These are phyloP conservation scores for Papilio polytes DNA, from an alignment of 1,140 invertebrate genomes.

Conservation along the genomic window DNA sequence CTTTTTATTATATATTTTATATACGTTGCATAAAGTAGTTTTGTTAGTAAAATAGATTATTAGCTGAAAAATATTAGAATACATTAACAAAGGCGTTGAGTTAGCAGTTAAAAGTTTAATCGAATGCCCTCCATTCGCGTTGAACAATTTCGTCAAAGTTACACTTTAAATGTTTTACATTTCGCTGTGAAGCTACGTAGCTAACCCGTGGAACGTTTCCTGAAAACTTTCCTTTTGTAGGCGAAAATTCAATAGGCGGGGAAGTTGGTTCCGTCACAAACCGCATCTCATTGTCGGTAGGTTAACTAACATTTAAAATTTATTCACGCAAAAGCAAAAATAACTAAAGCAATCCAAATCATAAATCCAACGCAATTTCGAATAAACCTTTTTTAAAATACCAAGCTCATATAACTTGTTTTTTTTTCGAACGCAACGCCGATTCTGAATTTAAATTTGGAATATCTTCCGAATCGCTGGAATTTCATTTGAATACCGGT, in stretches of 20 bases:
- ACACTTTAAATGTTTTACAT: slow-evolving; percentile 56
- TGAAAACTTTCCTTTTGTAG: slow-evolving; percentile 72
- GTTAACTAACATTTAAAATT: slow-evolving; percentile 54
- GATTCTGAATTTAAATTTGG: slow-evolving; percentile 67
- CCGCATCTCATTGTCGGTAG: slow-evolving; percentile 53
- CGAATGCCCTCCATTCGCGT: slow-evolving; percentile 65
- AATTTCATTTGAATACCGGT: slow-evolving; percentile 46
- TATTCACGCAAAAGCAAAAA: background rate
- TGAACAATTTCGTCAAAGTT: slow-evolving; percentile 70
- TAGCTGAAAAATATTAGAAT: background rate
- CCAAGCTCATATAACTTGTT: slow-evolving; percentile 44
- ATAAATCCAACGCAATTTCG: too few relatives aligned
- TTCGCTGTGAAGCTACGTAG: slow-evolving; percentile 54
- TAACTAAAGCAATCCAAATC: too few relatives aligned
- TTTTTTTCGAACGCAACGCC: slow-evolving; percentile 49
- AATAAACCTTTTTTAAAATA: too few relatives aligned
- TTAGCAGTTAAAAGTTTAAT: slow-evolving; percentile 62
- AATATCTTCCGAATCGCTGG: slow-evolving; percentile 52
- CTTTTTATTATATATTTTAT: slow-evolving; percentile 12
- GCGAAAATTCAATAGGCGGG: slow-evolving; percentile 71
- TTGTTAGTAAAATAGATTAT: background rate
- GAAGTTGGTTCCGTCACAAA: slow-evolving; percentile 57
- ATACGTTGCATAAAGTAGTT: background rate
- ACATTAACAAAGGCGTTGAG: slow-evolving; percentile 12
- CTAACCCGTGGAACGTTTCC: slow-evolving; percentile 61